Base-by-base conservation (phyloP, 2,888 invertebrate genomes). In the Rotaria magnacalcarata region DNA sequence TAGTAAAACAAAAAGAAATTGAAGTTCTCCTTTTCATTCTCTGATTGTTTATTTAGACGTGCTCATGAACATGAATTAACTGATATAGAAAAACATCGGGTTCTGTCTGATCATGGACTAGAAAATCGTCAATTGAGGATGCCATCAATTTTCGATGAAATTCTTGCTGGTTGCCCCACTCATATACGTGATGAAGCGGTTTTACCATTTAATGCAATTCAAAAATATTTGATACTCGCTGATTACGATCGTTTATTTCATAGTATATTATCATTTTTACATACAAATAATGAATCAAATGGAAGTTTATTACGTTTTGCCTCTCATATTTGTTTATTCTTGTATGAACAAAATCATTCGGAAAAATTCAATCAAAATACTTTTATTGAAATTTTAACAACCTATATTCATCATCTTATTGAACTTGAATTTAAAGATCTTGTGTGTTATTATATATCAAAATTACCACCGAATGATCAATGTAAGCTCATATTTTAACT, bases 401-500 rank as follows among this genome's bases (percentile, higher is more conserved):
- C 52, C 11, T 52, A 52, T 47, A 41, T 84, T 54, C 43, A 84
- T 58, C 85, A 95, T 94, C 92, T 97, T 47, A 94, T 95, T 87
- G 93, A 94, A 86, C 93, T 94, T 87, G 93, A 94, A 27, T 94
- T 95, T 89, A 93, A 95, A 6, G 93, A 94, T 87, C 92, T 96
- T 52, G 94, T 97, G 19, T 96, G 96, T 0, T 94, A 94, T 90
- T 97, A 97, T 89, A 94, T 94, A 0, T 94, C 96, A 5, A 94
- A 94, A 86, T 92, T 97, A 80, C 95, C 95, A 19, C 92, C 91
- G 84, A 92, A 93, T 24, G 92, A 93, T 87, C 94, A 94, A 89
- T 89, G 92, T 54, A 88, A 89, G 87, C 89, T 91, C 8, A 89
- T 88, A 86, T 84, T 80, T 27, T 54, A 0, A 19, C 47, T 80